Evolutionary conservation across 1,140 invertebrate species (phyloP), one percentile per base, ranked within the genome.

Genomic region (Rhyzopertha dominica): DNA sequence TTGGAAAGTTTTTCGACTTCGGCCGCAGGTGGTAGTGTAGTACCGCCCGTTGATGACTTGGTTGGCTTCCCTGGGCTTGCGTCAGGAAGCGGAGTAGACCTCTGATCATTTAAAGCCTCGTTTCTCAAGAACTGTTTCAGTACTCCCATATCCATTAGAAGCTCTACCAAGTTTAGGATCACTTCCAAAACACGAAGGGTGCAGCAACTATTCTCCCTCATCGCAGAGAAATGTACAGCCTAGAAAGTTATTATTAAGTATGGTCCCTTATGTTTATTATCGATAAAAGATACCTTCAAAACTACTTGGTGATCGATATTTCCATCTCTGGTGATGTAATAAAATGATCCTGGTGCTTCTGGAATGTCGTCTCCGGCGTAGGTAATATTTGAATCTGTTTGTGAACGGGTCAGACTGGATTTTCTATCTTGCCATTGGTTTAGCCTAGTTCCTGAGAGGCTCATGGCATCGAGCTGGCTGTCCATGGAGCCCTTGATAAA

Each of bases 291-390:
- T 71, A 87, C 86, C 75, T 91, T 90, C 10, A 99, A 69, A 2
- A 98, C 82, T 5, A 98, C 85, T 67, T 85, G 80, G 49, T 90
- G 81, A 68, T 96, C 89, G 28, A 99, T 83, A 60, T 94, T 85
- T 1, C 96, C 96, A 59, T 97, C 90, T 59, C 85, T 84, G 19
- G 93, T 95, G 19, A 98, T 96, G 56, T 97, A 99, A 64, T 82
- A 80, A 10, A 82, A 70, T 0, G 93, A 91, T 1, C 95, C 96
- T 0, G 91, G 79, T 1, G 90, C 90, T 72, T 95, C 89, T 2
- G 79, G 80, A 38, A 80, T 68, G 53, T 91, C 86, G 52, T 87
- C 84, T 1, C 80, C 77, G 4, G 76, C 73, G 61, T 97, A 97
- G 25, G 83, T 85, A 29, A 97, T 96, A 54, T 95, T 92, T 0